phyloP scores from a whole-genome alignment of 2,113 vertebrate genomes.

The Scatophagus argus region DNA sequence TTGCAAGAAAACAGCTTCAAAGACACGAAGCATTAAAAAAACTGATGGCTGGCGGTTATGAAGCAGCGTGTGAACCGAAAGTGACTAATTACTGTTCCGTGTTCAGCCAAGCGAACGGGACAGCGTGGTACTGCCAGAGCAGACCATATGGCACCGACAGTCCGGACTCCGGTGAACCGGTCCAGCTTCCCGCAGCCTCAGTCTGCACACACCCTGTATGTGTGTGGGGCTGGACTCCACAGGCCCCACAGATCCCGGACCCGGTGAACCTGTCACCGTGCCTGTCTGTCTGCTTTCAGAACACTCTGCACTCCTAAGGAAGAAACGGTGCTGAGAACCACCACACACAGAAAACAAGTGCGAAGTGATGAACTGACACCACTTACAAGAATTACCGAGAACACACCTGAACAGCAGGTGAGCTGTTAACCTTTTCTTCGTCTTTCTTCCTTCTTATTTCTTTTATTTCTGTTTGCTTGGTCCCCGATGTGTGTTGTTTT shows the following conservation, averaged over 20 bases:
- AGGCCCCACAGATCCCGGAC: too few species aligned
- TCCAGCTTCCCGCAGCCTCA: conserved; percentile 23
- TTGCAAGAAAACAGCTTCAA: neutral
- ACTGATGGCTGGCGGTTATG: neutral
- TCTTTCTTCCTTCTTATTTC: neutral
- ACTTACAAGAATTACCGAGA: neutral
- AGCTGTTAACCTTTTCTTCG: conserved; percentile 34
- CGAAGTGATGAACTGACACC: neutral
- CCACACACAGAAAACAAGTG: neutral
- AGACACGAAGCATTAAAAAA: neutral
- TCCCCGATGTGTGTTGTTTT: neutral
- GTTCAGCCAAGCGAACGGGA: conserved; percentile 47
- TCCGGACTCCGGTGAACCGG: conserved; percentile 33
- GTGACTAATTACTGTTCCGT: conserved; percentile 42
- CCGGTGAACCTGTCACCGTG: too few species aligned
- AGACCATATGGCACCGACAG: conserved; percentile 48
- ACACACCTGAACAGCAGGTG: conserved; percentile 47
- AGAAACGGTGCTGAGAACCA: neutral
- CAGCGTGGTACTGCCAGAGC: conserved; percentile 40
- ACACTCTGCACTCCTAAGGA: neutral
- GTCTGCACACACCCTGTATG: neutral
- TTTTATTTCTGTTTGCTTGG: neutral
- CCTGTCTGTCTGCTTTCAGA: neutral
- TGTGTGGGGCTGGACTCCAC: neutral
- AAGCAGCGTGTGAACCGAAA: conserved; percentile 1